Evolutionary conservation across 2,113 vertebrate genomes (phyloP).

Genomic region (Amia ocellicauda): DNA sequence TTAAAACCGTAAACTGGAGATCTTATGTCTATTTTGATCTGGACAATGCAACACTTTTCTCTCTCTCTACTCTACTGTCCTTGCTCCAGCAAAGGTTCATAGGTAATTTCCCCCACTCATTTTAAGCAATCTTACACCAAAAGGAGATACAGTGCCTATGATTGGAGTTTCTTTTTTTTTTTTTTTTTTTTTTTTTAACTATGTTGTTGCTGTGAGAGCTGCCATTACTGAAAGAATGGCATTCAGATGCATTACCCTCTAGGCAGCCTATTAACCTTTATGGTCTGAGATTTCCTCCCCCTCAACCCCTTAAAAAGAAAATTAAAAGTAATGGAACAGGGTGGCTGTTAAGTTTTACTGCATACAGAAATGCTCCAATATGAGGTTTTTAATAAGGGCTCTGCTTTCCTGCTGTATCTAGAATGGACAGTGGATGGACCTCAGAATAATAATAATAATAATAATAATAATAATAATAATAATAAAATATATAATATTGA

Average conservation of each 20-base stretch:
- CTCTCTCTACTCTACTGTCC: neutral
- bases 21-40: too few species aligned
- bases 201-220: too few species aligned
- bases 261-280: slow-evolving; percentile 47
- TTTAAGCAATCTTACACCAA: neutral
- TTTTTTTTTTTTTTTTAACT: slow-evolving; percentile 21
- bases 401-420: slow-evolving; percentile 48
- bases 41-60: too few species aligned
- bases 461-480: too few species aligned
- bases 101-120: too few species aligned
- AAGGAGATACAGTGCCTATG: neutral
- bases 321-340: slow-evolving; percentile 61
- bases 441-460: too few species aligned
- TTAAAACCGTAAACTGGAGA: slow-evolving; percentile 2
- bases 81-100: too few species aligned
- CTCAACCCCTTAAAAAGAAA: slow-evolving; percentile 45
- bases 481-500: too few species aligned
- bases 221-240: slow-evolving; percentile 23
- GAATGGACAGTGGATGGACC: slow-evolving; percentile 34
- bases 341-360: slow-evolving; percentile 62
- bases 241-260: slow-evolving; percentile 30
- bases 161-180: slow-evolving; percentile 9
- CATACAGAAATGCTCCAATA: slow-evolving; percentile 53
- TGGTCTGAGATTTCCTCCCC: slow-evolving; percentile 43
- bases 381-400: slow-evolving; percentile 63